Base-by-base conservation (phyloP, 2,797 vertebrate genomes). In the Cercopithecus diana region DNA sequence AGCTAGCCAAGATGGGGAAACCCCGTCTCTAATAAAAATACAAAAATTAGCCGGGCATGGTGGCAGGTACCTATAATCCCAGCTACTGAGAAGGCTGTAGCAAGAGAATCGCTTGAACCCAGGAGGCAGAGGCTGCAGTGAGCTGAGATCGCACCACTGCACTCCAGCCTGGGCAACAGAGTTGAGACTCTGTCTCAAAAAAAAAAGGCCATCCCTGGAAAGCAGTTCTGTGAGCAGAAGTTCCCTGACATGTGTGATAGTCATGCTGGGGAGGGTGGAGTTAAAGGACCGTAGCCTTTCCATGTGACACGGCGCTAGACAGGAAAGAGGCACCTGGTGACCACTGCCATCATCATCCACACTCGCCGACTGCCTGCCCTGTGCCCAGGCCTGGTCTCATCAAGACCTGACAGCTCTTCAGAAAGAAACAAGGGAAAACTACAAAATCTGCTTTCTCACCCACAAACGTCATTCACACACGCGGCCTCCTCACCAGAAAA, bases 201-300 rank as follows among this genome's bases (percentile, higher is more conserved):
- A 9, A 64, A 67, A 67, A 67, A 67, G 4, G 17, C 33, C 33
- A 33, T n/a, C 33, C 33, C 7, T 67, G 33, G 80, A 58, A 76
- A 82, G 36, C 72, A 52, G 7, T n/a, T 61, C 19, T 45, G 55
- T 36, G 64, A 57, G 24, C 26, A 4, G 57, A 41, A 14, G 28
- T 57, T n/a, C 33, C 79, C 45, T 73, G 14, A 30, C 4, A 1
- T 82, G 50, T 17, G 33, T 5, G 2, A 73, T n/a, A 48, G 50
- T 28, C 0, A 0, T 2, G 0, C 28, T 30, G 17, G 5, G 76
- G 22, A 83, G 11, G 12, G 61, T 36, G 30, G n/a, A 24, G 58
- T 57, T 17, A 45, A 81, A 67, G 33, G 72, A 13, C 33, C 7
- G 5, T 57, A 48, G 17, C 24, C 36, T 33, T 80, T 89, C 45